Base-by-base conservation (phyloP, 2,797 vertebrate genomes). In the Sebastes cheni region DNA sequence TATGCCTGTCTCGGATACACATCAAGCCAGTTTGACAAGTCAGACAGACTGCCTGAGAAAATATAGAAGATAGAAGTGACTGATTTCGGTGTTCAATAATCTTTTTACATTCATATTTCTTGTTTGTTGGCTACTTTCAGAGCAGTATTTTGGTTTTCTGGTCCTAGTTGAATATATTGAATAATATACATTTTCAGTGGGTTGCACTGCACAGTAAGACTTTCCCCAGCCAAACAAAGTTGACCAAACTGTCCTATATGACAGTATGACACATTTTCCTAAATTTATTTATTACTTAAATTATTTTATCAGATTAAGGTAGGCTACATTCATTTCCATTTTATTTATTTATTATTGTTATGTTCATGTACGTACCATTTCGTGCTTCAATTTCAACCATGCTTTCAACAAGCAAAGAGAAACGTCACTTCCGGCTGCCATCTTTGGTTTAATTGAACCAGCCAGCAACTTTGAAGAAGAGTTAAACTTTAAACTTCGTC, bases 381-480 rank as follows among this genome's bases (percentile, higher is more conserved):
- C 0, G 0, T 8, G n/a, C 2, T 36, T 29, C 4, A 54, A 4
- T 3, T 58, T 34, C 18, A 52, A 2, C 13, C 10, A 8, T 1
- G 39, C 4, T 50, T 50, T 34, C 18, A 52, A 2, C 10, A 14
- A 8, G 22, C 32, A 14, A 23, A 72, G 1, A 8, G 1, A 16
- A 6, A 68, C 70, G 29, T 78, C 52, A 73, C 14, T 58, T 69
- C 80, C 50, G 13, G 75, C 4, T 11, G 29, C 14, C 18, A 7
- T 23, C 2, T 36, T 9, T 18, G 13, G 3, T 0, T 59, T 58
- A 32, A 34, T 75, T 70, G 22, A 68, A 42, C 12, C 14, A 7
- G n/a, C 2, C 2, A 42, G 10, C 14, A 27, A 18, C 6, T 16
- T 70, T 20, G 5, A 1, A 5, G 5, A 62, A 8, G 4, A 29